Base-by-base conservation (phyloP, 92 coral and sea anemone species). In the Virgularia gustaviana region DNA sequence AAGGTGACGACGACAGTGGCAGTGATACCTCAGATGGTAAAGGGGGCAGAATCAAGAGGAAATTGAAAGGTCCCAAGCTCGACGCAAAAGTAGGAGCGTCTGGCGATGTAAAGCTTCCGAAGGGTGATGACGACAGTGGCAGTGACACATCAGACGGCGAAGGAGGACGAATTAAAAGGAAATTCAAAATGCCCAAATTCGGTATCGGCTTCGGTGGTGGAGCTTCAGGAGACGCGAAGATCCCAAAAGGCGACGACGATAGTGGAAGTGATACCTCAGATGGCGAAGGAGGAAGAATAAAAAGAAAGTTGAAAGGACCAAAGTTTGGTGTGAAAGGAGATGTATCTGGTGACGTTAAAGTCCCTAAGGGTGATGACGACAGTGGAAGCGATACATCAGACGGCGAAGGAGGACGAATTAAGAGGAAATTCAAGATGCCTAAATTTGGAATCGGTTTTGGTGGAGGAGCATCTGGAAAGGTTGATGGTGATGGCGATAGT, bases 311-410 rank as follows among this genome's bases (percentile, higher is more conserved):
- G 16, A 66, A 66, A 31, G 23, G 10, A 18, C 53, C 53, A 16
- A 39, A 65, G 44, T 37, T 23, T 15, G 30, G 34, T 41, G 16
- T 65, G 24, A 22, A 43, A 27, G 38, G 66, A 30, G 66, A 2
- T 23, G 24, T 23, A 9, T 60, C 66, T 6, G 66, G 41, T 31
- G 2, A 43, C 20, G 25, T 55, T 55, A 45, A 41, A 10, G 54
- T 32, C 20, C 19, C 47, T 4, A 63, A 63, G 27, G 2, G 22
- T 45, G 74, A 49, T 45, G 74, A 33, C 16, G 74, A 31, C 54
- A 67, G 74, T 65, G 72, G 55, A n/a, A 65, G 72, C 16, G 72
- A 65, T 41, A 65, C 72, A 24, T 65, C 72, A 24, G 72, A 65
- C 30, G 72, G 72, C 4, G 53, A 65, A 36, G 72, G 72, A 42